Conservation (phyloP, 2,888 invertebrate species). For the Iselma pallidipennis region DNA sequence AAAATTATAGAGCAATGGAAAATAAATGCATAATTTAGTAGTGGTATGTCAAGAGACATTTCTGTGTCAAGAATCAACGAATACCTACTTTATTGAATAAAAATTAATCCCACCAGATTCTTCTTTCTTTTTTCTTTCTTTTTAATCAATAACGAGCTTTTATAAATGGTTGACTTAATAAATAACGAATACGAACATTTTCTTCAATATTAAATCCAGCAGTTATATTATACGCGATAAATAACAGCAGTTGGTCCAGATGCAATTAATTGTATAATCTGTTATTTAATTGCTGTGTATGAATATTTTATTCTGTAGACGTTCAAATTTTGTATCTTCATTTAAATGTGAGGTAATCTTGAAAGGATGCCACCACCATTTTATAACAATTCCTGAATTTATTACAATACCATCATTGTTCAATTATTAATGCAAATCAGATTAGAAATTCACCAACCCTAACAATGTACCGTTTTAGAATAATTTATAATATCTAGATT, state of each 20-base stretch:
- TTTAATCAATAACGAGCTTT: neutral
- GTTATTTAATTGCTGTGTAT: neutral
- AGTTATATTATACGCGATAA: conserved; percentile 2
- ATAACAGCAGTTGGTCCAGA: conserved; percentile 2
- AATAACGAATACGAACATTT: neutral
- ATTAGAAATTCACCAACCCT: neutral
- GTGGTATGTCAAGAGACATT: neutral
- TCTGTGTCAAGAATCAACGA: neutral
- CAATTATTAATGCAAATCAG: neutral
- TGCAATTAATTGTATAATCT: conserved; percentile 3
- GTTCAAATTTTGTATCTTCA: neutral
- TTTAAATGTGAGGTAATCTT: neutral
- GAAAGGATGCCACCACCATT: neutral
- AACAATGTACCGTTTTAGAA: neutral
- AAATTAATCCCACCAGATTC: no score
- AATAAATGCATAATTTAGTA: conserved; percentile 26
- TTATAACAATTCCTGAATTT: neutral
- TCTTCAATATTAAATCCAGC: conserved; percentile 1
- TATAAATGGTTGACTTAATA: neutral
- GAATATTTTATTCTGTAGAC: neutral
- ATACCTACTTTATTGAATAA: neutral
- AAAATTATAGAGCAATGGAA: conserved; percentile 23
- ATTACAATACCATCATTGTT: neutral
- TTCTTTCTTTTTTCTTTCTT: neutral
- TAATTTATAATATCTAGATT: neutral